phyloP scores from a whole-genome alignment of 2,888 invertebrate genomes.

The Ectemnius lituratus region DNA sequence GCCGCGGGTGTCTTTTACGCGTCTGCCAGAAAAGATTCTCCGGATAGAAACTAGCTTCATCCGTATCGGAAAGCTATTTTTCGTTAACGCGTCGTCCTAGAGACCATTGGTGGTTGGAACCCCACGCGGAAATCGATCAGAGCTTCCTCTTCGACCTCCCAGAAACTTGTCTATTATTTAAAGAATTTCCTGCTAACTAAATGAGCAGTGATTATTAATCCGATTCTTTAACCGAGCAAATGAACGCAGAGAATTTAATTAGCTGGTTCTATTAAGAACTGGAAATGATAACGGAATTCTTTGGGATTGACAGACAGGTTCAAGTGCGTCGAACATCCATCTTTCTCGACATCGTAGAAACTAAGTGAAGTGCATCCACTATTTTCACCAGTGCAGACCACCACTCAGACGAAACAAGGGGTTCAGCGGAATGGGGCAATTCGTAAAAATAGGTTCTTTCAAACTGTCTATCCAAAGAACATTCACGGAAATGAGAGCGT shows the following conservation, averaged over 20 bases:
- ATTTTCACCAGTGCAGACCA: not conserved
- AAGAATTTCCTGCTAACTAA: too few relatives aligned
- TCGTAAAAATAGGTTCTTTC: not conserved
- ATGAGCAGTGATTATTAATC: too few relatives aligned
- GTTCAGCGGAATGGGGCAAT: not conserved
- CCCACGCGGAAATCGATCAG: slow-evolving; percentile 33
- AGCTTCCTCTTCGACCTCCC: not conserved
- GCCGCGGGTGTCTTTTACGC: too few relatives aligned
- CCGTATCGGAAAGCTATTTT: slow-evolving; percentile 48
- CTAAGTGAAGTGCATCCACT: not conserved
- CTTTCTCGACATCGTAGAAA: not conserved
- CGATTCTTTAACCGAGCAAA: too few relatives aligned
- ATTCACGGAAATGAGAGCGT: too few relatives aligned
- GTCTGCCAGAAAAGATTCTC: not conserved
- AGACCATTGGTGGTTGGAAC: slow-evolving; percentile 16
- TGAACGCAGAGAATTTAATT: too few relatives aligned
- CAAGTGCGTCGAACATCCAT: not conserved
- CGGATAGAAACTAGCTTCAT: slow-evolving; percentile 25
- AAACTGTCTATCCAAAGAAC: not conserved
- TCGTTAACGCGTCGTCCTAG: slow-evolving; percentile 40
- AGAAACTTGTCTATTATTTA: not conserved
- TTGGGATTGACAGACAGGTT: too few relatives aligned
- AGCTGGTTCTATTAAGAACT: too few relatives aligned
- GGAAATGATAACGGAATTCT: too few relatives aligned
- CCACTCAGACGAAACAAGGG: too few relatives aligned